Conservation (phyloP, 2,797 vertebrate genomes). For the Fratercula arctica region DNA sequence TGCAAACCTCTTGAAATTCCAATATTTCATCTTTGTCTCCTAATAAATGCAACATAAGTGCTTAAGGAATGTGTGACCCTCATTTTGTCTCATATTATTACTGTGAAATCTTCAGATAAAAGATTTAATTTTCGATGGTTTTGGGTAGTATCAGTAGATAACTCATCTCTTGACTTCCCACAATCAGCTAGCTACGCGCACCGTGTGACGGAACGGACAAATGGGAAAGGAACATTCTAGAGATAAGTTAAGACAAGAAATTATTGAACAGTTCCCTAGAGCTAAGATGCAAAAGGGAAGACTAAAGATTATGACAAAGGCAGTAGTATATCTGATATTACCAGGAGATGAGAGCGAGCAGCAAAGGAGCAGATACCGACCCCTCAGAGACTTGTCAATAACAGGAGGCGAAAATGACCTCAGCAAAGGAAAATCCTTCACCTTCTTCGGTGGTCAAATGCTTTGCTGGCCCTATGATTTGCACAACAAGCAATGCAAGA, state of each 20-base stretch:
- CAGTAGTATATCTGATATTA: background rate
- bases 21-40: constrained; percentile 36
- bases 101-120: background rate
- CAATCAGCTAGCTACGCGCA: background rate
- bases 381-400: background rate
- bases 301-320: background rate
- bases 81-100: background rate
- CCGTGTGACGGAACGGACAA: background rate
- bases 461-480: background rate
- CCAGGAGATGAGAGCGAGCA: background rate
- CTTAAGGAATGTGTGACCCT: constrained; percentile 1
- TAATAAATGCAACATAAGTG: constrained; percentile 33
- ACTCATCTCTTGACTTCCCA: background rate
- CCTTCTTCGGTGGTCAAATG: background rate
- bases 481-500: background rate
- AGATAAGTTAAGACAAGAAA: background rate
- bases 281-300: background rate
- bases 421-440: background rate
- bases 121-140: background rate
- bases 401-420: background rate
- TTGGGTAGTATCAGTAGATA: background rate
- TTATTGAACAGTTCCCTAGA: background rate
- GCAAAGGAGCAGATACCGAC: background rate
- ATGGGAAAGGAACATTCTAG: background rate
- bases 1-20: constrained; percentile 28